A percentile compares a stretch with the other conserved stretches of the same genome.
These are phyloP conservation scores for Allygus modestus DNA, from an alignment of 2,888 invertebrate genomes.

Conservation along the genomic window DNA sequence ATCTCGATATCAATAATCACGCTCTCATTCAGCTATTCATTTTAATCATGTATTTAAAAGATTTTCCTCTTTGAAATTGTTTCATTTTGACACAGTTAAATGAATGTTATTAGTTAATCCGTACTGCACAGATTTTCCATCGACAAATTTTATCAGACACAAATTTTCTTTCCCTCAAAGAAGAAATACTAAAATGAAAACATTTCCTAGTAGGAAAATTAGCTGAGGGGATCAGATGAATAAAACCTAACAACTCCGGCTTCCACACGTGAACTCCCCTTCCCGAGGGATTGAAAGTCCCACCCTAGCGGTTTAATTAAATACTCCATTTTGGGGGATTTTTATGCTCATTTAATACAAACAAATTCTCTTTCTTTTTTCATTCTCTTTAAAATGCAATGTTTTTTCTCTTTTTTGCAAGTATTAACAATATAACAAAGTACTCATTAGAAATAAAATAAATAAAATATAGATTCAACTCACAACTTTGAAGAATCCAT, in stretches of 20 bases:
- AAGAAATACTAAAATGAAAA: slow-evolving; percentile 14
- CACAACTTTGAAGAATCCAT: slow-evolving; percentile 9
- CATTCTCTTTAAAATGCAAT: no score
- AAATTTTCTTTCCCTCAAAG: no score
- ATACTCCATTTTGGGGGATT: background rate
- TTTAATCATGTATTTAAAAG: no score
- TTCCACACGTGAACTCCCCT: slow-evolving; percentile 18
- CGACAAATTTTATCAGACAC: no score
- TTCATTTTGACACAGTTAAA: no score
- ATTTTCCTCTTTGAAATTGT: no score
- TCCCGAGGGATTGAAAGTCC: background rate
- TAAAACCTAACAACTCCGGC: slow-evolving; percentile 25
- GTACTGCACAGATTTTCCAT: no score
- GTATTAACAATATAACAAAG: background rate
- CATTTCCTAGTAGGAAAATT: background rate
- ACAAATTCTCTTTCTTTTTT: background rate
- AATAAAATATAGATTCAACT: background rate
- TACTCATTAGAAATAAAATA: background rate
- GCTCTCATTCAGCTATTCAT: no score
- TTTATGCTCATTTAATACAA: background rate
- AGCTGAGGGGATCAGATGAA: slow-evolving; percentile 5
- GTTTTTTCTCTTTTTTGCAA: no score
- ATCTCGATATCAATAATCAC: no score
- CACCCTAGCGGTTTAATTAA: slow-evolving; percentile 18
- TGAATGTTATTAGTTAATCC: no score